Evolutionary conservation across 2,797 vertebrate genomes (phyloP).

Genomic region (Aphelocoma californica): DNA sequence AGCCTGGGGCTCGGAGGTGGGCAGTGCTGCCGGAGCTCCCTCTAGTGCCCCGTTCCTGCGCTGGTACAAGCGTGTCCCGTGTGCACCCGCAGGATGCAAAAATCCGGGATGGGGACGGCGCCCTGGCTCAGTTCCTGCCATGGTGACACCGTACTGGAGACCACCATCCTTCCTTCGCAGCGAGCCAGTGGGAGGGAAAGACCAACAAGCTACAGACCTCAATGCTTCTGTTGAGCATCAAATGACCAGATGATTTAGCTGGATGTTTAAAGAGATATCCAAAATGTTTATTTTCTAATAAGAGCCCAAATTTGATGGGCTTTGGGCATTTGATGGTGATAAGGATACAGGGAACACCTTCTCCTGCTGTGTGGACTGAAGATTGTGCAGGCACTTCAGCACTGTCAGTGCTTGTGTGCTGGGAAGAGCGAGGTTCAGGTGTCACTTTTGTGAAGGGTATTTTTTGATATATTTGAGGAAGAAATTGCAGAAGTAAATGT

Average conservation of each 20-base stretch:
- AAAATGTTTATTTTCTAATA: neutral
- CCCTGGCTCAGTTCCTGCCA: too few species aligned
- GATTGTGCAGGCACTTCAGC: neutral
- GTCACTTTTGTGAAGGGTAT: neutral
- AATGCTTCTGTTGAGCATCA: neutral
- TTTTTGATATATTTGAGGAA: neutral
- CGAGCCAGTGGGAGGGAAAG: neutral
- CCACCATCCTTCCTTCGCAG: neutral
- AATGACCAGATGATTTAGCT: neutral
- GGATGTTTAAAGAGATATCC: neutral
- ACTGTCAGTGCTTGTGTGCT: neutral
- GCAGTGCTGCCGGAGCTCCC: neutral
- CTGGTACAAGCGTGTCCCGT: fast-evolving
- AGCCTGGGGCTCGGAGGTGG: neutral
- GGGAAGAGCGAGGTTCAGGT: neutral
- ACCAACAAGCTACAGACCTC: neutral
- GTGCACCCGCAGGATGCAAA: neutral
- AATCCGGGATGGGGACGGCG: neutral
- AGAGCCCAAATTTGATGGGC: neutral
- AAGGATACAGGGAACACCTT: neutral
- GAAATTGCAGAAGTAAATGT: neutral
- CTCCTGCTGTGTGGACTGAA: neutral
- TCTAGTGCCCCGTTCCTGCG: neutral
- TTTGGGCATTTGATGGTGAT: too few species aligned
- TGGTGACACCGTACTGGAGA: neutral